Evolutionary conservation across 2,888 invertebrate species (phyloP), one percentile per base, ranked within the genome.

Genomic region (Monopis laevigella): DNA sequence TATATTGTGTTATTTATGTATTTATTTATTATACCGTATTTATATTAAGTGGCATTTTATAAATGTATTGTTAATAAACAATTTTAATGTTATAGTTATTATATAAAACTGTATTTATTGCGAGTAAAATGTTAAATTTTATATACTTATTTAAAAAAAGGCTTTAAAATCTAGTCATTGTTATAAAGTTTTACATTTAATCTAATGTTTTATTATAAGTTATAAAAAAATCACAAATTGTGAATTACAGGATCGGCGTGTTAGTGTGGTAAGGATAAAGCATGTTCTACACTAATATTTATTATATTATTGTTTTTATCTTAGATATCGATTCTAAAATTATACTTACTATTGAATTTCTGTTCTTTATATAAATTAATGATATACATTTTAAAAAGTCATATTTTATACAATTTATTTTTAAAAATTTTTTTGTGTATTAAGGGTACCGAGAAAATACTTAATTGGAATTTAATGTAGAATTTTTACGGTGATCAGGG

Each of bases 181-280:
- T n/a, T n/a, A n/a, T n/a, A n/a, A n/a, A n/a, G n/a, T n/a, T n/a
- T n/a, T n/a, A n/a, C n/a, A n/a, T n/a, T n/a, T n/a, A n/a, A n/a
- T n/a, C n/a, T n/a, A n/a, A n/a, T n/a, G n/a, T n/a, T n/a, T n/a
- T n/a, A n/a, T n/a, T 28, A n/a, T 28, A 28, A 28, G 4, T 28
- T 29, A 14, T 11, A 32, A 43, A 50, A 54, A 56, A 56, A 56
- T 66, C 55, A 36, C 36, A 63, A 63, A 47, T 67, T 73, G 51
- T 70, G 48, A 57, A 62, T 77, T 75, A 50, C 77, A 77, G 77
- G 75, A 58, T 54, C 51, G 65, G 52, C 68, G 69, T 65, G 56
- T 66, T 62, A 75, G 71, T 52, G 67, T 73, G 77, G 77, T 77
- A 75, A 77, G 77, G 69, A 57, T 60, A 58, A 55, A 61, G 75